Evolutionary conservation across 2,797 vertebrate genomes (phyloP).

Genomic region (Chaetophractus vellerosus): DNA sequence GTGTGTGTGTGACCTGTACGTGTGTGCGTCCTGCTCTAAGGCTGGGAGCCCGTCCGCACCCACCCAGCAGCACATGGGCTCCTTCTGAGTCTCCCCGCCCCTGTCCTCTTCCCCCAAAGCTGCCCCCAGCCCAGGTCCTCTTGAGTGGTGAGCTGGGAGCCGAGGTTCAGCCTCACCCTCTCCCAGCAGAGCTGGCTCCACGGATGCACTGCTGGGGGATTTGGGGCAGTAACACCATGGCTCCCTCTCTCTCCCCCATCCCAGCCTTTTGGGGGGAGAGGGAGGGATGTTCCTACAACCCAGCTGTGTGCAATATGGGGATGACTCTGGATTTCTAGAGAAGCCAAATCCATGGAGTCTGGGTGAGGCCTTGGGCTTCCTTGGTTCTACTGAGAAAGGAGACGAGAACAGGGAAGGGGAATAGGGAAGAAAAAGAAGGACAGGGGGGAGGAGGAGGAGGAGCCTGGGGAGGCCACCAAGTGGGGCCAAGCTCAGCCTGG

Average conservation of each 20-base stretch:
- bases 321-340: not conserved
- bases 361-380: not conserved
- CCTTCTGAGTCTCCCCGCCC: not conserved
- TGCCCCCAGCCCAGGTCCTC: not conserved
- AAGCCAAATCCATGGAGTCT: not conserved
- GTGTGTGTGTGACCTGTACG: too few species aligned
- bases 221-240: fast-evolving
- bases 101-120: too few species aligned
- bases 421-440: not conserved
- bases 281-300: not conserved
- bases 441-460: not conserved
- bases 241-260: not conserved
- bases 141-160: not conserved
- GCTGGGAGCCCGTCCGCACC: fast-evolving
- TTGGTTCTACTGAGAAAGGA: not conserved
- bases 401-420: not conserved
- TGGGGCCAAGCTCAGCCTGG: not conserved
- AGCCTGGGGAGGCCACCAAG: not conserved
- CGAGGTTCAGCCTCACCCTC: too few species aligned
- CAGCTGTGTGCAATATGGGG: not conserved
- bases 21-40: not conserved
- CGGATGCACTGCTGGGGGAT: not conserved
- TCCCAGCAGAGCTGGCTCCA: not conserved
- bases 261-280: not conserved
- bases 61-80: not conserved